phyloP scores from a whole-genome alignment of 2,888 invertebrate genomes.

The Ectobius pallidus region DNA sequence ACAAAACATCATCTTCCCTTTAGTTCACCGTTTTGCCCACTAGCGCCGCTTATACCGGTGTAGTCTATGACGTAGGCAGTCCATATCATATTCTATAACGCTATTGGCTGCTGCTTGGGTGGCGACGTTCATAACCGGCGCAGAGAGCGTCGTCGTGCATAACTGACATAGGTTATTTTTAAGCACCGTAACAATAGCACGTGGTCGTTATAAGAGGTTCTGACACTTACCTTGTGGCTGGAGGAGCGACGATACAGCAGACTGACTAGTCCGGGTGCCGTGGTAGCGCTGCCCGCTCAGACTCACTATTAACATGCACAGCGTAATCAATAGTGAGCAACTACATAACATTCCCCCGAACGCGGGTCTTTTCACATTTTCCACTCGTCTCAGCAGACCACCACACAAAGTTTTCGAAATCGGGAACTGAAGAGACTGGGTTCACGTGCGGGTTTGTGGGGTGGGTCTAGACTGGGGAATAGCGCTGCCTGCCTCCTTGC shows the following conservation, averaged over 20 bases:
- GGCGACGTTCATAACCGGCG: constrained; percentile 40
- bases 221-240: too few relatives aligned
- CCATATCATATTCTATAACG: constrained; percentile 43
- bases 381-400: neutral
- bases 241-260: neutral
- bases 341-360: neutral
- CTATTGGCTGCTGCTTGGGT: constrained; percentile 37
- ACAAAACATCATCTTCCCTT: constrained; percentile 39
- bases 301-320: constrained; percentile 33
- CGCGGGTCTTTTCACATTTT: neutral
- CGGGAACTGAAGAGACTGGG: neutral
- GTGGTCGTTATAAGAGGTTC: too few relatives aligned
- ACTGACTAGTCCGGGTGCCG: neutral
- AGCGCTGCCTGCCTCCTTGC: neutral
- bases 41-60: constrained; percentile 35
- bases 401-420: neutral
- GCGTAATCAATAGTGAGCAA: constrained; percentile 36
- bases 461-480: neutral
- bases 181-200: too few relatives aligned
- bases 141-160: constrained; percentile 13
- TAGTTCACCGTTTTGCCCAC: constrained; percentile 37
- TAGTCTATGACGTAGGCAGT: constrained; percentile 21
- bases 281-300: too few relatives aligned
- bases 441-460: neutral
- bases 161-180: neutral